Percentiles rank a stretch among this genome's conserved stretches.
Conservation (phyloP, 2,113 vertebrate genomes). For the Mola mola region DNA sequence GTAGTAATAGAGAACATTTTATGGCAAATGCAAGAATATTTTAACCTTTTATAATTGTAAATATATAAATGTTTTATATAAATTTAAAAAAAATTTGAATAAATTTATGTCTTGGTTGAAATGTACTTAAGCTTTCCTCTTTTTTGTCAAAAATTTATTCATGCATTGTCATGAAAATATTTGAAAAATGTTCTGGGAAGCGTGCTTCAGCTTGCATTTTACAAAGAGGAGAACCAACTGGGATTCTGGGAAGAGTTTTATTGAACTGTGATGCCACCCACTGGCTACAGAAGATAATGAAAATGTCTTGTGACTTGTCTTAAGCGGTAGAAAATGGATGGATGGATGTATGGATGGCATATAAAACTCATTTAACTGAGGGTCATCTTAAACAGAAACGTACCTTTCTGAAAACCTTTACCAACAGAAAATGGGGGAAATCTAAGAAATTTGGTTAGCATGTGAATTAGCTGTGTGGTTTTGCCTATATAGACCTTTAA, state of each 20-base stretch:
- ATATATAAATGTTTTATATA: no score
- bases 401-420: background rate
- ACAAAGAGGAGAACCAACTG: constrained; percentile 8
- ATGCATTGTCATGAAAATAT: background rate
- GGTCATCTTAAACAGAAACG: no score
- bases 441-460: constrained; percentile 23
- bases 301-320: no score
- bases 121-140: no score
- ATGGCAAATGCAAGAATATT: no score
- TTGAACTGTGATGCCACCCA: constrained; percentile 65
- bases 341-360: no score
- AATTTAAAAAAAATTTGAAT: no score
- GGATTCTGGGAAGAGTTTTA: background rate
- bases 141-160: background rate
- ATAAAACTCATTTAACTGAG: no score
- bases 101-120: no score
- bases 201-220: background rate
- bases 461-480: constrained; percentile 31
- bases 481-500: background rate
- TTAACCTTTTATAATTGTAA: no score
- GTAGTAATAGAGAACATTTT: no score
- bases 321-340: no score
- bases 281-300: constrained; percentile 54
- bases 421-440: background rate
- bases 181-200: background rate